Base-by-base conservation (phyloP, 2,888 invertebrate genomes). In the Eristalinus sepulchralis region DNA sequence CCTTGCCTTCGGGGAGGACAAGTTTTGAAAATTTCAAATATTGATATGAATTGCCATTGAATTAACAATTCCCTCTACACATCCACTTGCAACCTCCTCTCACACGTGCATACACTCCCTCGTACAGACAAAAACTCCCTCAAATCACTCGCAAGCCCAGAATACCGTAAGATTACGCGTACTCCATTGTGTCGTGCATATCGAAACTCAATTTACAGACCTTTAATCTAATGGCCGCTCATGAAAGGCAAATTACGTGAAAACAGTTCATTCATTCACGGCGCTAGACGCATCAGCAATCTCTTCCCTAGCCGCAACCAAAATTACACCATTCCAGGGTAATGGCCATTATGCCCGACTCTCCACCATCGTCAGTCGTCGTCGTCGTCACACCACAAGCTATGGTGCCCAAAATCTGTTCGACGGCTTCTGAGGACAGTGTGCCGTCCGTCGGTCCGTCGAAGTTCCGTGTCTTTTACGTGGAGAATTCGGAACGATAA, bases 171-270 rank as follows among this genome's bases (percentile, higher is more conserved):
- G n/a, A n/a, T 27, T 27, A 17, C 6, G 47, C 17, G 17, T 17
- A 17, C 8, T 2, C 47, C 47, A 47, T 47, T 47, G 47, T 17
- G 63, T 36, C 36, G 36, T 24, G 36, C 24, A 47, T 47, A 66
- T 36, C 62, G 20, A 24, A 59, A 59, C 1, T 47, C 60, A n/a
- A 71, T 73, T 73, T 34, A 55, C 62, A 55, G 27, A n/a, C 39
- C 24, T 34, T 66, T 66, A 64, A 36, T 9, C 36, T 39, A 59
- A 75, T 75, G 59, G 22, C 59, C 36, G 60, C 59, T 3, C 59
- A 39, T 64, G 57, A 76, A 66, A 22, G 59, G 4, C n/a, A 60
- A 67, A 76, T 76, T 47, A 76, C 47, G 76, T 76, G 67, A 47
- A 76, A 76, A 68, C 67, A 67, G 59, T 57, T 59, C 59, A 47